These are phyloP conservation scores for Ochropleura leucogaster DNA, from an alignment of 2,888 invertebrate species.

Conservation along the genomic window DNA sequence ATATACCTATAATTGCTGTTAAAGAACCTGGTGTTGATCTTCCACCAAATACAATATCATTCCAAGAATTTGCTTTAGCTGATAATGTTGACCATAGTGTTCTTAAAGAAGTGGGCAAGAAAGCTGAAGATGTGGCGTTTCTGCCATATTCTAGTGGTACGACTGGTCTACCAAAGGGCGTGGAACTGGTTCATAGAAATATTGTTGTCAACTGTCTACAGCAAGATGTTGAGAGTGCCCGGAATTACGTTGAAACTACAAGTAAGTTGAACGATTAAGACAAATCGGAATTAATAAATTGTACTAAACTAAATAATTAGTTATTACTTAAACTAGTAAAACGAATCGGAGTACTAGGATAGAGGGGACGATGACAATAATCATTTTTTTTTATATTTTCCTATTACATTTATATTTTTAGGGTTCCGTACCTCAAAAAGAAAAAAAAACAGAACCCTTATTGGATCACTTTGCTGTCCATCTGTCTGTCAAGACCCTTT, in stretches of 20 bases:
- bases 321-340: too few species aligned
- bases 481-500: too few species aligned
- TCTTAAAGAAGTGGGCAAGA: conserved; percentile 80
- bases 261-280: conserved; percentile 69
- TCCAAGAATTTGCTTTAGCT: conserved; percentile 89
- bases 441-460: too few species aligned
- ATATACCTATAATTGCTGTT: conserved; percentile 87
- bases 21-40: conserved; percentile 66
- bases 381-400: too few species aligned
- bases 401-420: too few species aligned
- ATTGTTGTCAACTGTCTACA: conserved; percentile 85
- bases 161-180: conserved; percentile 95
- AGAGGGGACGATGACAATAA: too few species aligned
- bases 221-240: conserved; percentile 71
- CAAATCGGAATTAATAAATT: too few species aligned
- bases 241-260: conserved; percentile 77
- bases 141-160: conserved; percentile 96
- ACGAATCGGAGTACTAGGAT: background rate
- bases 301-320: too few species aligned
- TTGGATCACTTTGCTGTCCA: too few species aligned
- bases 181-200: conserved; percentile 91
- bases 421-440: too few species aligned
- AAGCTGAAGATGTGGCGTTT: conserved; percentile 90
- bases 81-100: conserved; percentile 86
- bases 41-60: conserved; percentile 90